Percentiles rank a stretch among this genome's conserved stretches.
Evolutionary conservation across 2,888 invertebrate genomes (phyloP).

Genomic region (Troilus luridus): DNA sequence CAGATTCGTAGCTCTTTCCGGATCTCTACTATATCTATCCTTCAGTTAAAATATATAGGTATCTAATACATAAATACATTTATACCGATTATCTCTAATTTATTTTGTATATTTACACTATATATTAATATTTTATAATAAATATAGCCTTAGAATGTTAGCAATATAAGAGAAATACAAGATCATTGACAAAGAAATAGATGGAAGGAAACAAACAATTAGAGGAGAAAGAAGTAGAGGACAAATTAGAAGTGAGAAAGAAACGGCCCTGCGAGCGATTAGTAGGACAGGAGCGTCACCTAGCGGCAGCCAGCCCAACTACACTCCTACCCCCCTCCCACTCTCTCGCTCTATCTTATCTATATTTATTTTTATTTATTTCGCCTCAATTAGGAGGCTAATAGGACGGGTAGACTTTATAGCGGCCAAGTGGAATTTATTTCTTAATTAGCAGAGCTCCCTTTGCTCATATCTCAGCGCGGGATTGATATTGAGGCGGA

Average conservation of each 20-base stretch:
- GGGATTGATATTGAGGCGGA: not conserved
- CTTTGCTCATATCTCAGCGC: not conserved
- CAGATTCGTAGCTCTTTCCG: too few species aligned
- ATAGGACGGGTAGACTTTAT: not conserved
- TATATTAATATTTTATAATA: too few species aligned
- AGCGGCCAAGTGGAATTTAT: not conserved
- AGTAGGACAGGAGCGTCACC: not conserved
- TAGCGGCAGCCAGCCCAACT: not conserved
- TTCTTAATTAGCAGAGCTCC: not conserved
- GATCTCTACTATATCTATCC: too few species aligned
- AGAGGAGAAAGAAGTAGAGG: not conserved
- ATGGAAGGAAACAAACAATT: conserved; percentile 1
- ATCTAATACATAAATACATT: too few species aligned
- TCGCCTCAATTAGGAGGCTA: conserved; percentile 1
- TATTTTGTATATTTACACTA: too few species aligned
- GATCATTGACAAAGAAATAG: not conserved
- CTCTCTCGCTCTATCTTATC: not conserved
- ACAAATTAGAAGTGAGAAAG: conserved; percentile 12
- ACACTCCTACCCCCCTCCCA: too few species aligned
- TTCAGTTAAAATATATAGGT: too few species aligned
- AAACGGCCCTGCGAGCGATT: not conserved
- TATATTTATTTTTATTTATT: conserved; percentile 27
- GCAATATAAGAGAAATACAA: not conserved
- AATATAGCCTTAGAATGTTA: not conserved
- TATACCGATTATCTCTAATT: too few species aligned